These are phyloP conservation scores for Meandrusa payeni DNA, from an alignment of 2,888 invertebrate genomes.

Conservation along the genomic window DNA sequence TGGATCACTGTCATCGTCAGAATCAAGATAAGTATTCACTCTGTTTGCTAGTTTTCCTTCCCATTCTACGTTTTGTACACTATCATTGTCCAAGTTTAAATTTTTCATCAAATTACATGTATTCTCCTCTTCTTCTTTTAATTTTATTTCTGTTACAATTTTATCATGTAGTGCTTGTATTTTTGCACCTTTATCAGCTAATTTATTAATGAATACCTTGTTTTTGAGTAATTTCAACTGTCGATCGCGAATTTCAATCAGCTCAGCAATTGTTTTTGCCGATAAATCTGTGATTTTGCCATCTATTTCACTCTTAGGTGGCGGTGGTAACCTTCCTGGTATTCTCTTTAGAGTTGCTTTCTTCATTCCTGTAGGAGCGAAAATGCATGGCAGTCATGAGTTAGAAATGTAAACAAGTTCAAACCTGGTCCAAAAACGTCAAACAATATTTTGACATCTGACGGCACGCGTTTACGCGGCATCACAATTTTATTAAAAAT, in stretches of 20 bases:
- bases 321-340: slow-evolving; percentile 67
- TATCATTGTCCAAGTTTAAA: slow-evolving; percentile 68
- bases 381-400: too few relatives aligned
- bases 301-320: slow-evolving; percentile 72
- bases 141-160: slow-evolving; percentile 67
- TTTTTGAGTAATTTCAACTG: slow-evolving; percentile 78
- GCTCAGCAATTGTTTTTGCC: slow-evolving; percentile 65
- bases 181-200: slow-evolving; percentile 82
- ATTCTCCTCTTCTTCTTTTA: slow-evolving; percentile 71
- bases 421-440: too few relatives aligned
- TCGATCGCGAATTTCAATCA: slow-evolving; percentile 76
- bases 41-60: slow-evolving; percentile 61
- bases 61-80: slow-evolving; percentile 82
- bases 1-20: slow-evolving; percentile 82
- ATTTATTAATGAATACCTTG: slow-evolving; percentile 74
- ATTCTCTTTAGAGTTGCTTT: slow-evolving; percentile 63
- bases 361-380: slow-evolving; percentile 57
- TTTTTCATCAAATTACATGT: slow-evolving; percentile 72
- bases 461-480: too few relatives aligned
- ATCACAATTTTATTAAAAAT: too few relatives aligned
- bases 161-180: slow-evolving; percentile 70
- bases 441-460: too few relatives aligned
- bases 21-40: slow-evolving; percentile 57
- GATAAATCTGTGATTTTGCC: slow-evolving; percentile 76
- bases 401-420: too few relatives aligned